Percentiles rank a stretch among this genome's conserved stretches.
Evolutionary conservation across 2,888 invertebrate species (phyloP).

Genomic region (Corbicula japonica): DNA sequence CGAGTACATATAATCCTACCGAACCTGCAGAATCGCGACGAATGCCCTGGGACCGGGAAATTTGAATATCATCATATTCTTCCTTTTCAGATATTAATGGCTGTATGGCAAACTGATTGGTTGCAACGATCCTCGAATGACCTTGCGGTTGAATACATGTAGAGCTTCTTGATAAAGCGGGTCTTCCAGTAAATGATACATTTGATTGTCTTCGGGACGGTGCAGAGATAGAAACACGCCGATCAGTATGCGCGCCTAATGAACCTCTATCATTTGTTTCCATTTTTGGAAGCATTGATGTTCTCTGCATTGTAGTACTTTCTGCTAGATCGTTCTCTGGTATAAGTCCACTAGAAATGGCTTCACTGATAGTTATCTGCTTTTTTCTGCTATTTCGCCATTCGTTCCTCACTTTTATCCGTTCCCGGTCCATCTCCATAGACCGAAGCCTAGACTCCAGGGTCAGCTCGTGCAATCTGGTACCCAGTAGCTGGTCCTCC

Average conservation of each 20-base stretch:
- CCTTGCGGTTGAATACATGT: conserved; percentile 30
- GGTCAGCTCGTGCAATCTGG: conserved; percentile 65
- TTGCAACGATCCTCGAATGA: conserved; percentile 5
- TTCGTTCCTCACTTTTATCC: conserved; percentile 71
- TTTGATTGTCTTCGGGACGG: conserved; percentile 33
- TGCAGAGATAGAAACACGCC: conserved; percentile 23
- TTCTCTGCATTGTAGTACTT: too few species aligned
- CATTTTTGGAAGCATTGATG: conserved; percentile 9
- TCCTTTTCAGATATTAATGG: conserved; percentile 46
- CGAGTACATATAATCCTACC: conserved; percentile 73
- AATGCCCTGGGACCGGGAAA: background rate
- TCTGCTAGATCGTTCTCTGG: conserved; percentile 22
- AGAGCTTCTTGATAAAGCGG: conserved; percentile 31
- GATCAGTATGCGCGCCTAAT: background rate
- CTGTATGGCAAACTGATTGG: conserved; percentile 47
- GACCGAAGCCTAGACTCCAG: conserved; percentile 66
- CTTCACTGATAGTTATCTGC: conserved; percentile 64
- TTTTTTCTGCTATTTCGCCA: conserved; percentile 69
- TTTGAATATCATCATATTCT: conserved; percentile 32
- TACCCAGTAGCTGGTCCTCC: conserved; percentile 71
- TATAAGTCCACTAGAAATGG: conserved; percentile 38
- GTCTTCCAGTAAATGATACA: background rate
- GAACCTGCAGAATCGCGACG: conserved; percentile 44
- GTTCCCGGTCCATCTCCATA: conserved; percentile 73
- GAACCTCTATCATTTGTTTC: background rate